Base-by-base conservation (phyloP, 53 echinoderm and acorn worm species). In the Echinometra lucunter region DNA sequence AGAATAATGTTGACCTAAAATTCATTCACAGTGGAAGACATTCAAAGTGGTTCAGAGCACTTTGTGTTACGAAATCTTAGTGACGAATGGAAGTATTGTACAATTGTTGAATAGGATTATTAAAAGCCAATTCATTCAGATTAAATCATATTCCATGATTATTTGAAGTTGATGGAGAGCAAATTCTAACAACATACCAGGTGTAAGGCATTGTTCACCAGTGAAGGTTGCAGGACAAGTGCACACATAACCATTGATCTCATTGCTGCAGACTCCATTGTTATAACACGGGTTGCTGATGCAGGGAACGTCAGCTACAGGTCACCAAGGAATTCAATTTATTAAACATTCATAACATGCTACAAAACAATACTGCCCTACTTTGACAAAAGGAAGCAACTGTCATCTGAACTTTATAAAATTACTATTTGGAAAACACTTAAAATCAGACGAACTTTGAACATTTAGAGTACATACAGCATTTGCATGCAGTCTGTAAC, bases 281-380 rank as follows among this genome's bases (percentile, higher is more conserved):
- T 95, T 95, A 15, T 66, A 44, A 56, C 96, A 96, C 28, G 96
- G 96, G 57, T 91, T 90, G 45, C 85, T 95, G 63, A 38, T 90
- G 45, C 96, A 96, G 0, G 95, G 95, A 42, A 56, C 66, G 28
- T 88, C 57, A 25, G 56, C 94, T 94, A 82, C 47, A 91, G 70
- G 2, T 81, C 13, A 35, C 74, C 9, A 85, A 47, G 23, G 2
- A 85, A 49, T 38, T 75, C 3, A 1, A 2, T 17, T 16, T 37
- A 21, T 11, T 11, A 40, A 21, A 40, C 75, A 75, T 69, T 10
- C 38, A 75, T 21, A 40, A 40, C 13, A 40, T 2, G 40, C 38
- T 40, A 75, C 75, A n/a, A n/a, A n/a, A n/a, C n/a, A n/a, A n/a
- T n/a, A n/a, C n/a, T n/a, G n/a, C n/a, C n/a, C n/a, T n/a, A n/a